Evolutionary conservation across 2,888 invertebrate species (phyloP), one percentile per base, ranked within the genome.

Genomic region (Apomyelois bistriatella): DNA sequence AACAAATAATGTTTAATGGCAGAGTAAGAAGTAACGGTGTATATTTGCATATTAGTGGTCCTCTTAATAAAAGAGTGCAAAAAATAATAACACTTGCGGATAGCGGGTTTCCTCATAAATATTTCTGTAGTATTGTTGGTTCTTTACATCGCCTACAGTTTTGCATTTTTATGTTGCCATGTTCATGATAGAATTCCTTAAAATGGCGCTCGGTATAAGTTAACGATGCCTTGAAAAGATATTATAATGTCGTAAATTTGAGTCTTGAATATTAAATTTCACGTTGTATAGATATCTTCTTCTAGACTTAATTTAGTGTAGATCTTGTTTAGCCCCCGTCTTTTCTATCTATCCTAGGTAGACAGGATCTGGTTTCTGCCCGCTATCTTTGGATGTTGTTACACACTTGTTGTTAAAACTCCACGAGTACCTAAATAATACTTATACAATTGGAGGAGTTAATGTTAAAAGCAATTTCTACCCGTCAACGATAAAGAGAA

Each of bases 1-100:
- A 75, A 84, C 85, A 86, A 86, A 86, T 84, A 85, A 82, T 76
- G 70, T 79, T 81, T 83, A 80, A 83, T 79, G 80, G 82, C 78
- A 72, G 74, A 70, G 72, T 80, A 80, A 80, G 81, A 76, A 78
- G 72, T 71, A 72, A 74, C 74, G 74, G 69, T 68, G 72, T 57
- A 58, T 62, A 83, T 86, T 86, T 84, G 84, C 84, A 86, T 83
- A 74, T 73, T 76, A 78, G 79, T 79, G 74, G 75, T 66, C 68
- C 59, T 61, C 68, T 71, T 72, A 70, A 75, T 76, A 74, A 77
- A 76, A 79, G 73, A 62, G 65, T 57, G 62, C 61, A 65, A 67
- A 71, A 74, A 68, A 66, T 70, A 67, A 43, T 52, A 52, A 22
- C 36, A 43, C 42, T 12, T 37, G 12, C 48, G 12, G 28, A 40